Evolutionary conservation across 2,797 vertebrate genomes (phyloP).

Genomic region (Gambusia yucatana): DNA sequence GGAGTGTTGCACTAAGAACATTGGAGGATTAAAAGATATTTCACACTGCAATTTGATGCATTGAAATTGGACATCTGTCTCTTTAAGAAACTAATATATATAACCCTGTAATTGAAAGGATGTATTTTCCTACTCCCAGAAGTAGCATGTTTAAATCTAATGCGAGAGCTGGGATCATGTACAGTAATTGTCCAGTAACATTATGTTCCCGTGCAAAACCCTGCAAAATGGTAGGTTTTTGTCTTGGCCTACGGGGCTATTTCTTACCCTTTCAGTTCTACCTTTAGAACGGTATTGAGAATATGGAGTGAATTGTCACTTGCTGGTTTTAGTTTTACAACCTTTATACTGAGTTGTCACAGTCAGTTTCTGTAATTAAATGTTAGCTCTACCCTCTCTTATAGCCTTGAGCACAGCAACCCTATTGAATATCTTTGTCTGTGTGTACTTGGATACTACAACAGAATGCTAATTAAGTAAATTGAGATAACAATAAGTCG

Average conservation of each 20-base stretch:
- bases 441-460: neutral
- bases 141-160: neutral
- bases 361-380: neutral
- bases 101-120: neutral
- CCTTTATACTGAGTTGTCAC: neutral
- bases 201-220: neutral
- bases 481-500: neutral
- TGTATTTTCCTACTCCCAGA: neutral
- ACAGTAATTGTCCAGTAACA: neutral
- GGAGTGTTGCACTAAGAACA: too few relatives aligned
- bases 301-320: neutral
- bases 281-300: neutral
- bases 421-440: neutral
- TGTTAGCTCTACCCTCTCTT: neutral
- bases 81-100: neutral
- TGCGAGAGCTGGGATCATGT: neutral
- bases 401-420: neutral
- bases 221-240: neutral
- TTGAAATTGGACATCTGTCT: too few relatives aligned
- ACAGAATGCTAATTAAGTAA: constrained; percentile 1
- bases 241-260: neutral
- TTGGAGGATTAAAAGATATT: too few relatives aligned
- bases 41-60: too few relatives aligned
- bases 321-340: neutral
- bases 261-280: neutral